Percentiles rank a stretch among this genome's conserved stretches.
These are phyloP conservation scores for Ondatra zibethicus DNA, from an alignment of 2,113 vertebrate genomes.

Conservation along the genomic window DNA sequence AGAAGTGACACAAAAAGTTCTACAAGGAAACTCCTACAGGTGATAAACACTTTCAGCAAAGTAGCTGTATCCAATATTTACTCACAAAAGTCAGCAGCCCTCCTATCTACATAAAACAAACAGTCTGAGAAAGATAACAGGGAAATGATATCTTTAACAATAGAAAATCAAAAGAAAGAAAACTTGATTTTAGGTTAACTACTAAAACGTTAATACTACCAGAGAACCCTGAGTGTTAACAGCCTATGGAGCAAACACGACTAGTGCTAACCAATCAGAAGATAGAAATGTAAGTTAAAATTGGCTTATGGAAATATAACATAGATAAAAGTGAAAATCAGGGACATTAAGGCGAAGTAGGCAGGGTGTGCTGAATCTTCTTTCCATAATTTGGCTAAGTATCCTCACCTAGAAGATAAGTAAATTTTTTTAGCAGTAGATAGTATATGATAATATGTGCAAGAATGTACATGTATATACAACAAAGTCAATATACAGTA, in stretches of 20 bases:
- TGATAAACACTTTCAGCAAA: too few species aligned
- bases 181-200: background rate
- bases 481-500: background rate
- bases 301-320: background rate
- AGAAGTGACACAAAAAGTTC: too few species aligned
- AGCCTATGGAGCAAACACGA: background rate
- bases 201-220: background rate
- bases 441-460: background rate
- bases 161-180: background rate
- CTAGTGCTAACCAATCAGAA: background rate
- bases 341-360: background rate
- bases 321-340: background rate
- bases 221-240: background rate
- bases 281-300: background rate
- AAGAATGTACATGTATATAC: background rate
- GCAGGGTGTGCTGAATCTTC: background rate
- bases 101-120: too few species aligned
- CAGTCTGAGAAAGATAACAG: too few species aligned
- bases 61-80: too few species aligned
- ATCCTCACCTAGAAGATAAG: background rate
- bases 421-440: background rate
- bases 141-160: too few species aligned
- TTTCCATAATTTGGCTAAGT: background rate
- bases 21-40: too few species aligned
- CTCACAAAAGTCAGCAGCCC: too few species aligned